phyloP scores from a whole-genome alignment of 1,140 invertebrate genomes.

The Monochamus saltuarius region DNA sequence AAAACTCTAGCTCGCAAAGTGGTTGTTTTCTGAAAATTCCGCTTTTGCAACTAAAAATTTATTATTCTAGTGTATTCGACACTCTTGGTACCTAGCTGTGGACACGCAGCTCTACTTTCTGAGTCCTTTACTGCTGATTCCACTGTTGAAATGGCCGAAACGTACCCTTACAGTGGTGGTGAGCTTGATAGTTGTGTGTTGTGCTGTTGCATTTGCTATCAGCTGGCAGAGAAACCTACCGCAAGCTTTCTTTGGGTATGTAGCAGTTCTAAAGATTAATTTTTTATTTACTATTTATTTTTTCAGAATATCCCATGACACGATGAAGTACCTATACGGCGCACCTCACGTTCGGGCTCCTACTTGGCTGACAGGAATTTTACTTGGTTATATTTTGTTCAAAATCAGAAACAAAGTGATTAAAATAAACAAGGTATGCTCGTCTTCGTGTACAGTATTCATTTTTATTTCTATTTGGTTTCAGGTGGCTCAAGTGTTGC shows the following conservation, averaged over 20 bases:
- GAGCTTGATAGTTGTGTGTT: background rate
- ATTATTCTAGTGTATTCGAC: constrained; percentile 25
- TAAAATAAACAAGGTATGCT: background rate
- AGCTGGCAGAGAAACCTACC: constrained; percentile 3
- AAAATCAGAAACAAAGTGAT: background rate
- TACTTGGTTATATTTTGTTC: too few species aligned
- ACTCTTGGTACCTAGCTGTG: constrained; percentile 28
- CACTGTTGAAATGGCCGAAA: constrained; percentile 19
- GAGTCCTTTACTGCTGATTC: constrained; percentile 19
- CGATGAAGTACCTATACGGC: too few species aligned
- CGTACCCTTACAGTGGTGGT: background rate
- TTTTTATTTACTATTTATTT: too few species aligned
- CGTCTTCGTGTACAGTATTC: constrained; percentile 12
- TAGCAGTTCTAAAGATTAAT: too few species aligned
- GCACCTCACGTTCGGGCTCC: too few species aligned
- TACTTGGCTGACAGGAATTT: too few species aligned
- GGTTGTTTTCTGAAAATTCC: too few species aligned
- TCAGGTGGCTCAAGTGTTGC: background rate
- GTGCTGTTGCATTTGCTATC: constrained; percentile 1
- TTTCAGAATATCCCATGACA: too few species aligned
- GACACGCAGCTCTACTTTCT: constrained; percentile 28
- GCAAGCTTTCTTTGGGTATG: constrained; percentile 9
- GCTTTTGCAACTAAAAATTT: too few species aligned
- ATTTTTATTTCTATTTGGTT: too few species aligned
- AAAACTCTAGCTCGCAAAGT: too few species aligned